Conservation (phyloP, 2,113 vertebrate species). For the Melanerpes formicivorus region DNA sequence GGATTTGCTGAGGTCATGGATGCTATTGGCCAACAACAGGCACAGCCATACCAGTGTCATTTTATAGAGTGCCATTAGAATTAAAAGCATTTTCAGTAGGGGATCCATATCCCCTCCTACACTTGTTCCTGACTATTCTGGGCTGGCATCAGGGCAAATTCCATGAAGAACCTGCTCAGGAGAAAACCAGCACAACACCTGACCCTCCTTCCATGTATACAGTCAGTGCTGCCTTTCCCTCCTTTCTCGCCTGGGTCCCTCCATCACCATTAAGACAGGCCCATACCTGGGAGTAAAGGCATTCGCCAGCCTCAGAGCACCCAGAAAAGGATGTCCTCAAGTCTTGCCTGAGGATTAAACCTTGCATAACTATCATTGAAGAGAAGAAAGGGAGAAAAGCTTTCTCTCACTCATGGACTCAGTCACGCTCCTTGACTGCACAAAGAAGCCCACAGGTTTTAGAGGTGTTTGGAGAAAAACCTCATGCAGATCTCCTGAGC, state of each 20-base stretch:
- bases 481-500: background rate
- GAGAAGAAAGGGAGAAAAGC: background rate
- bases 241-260: background rate
- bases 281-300: background rate
- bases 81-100: background rate
- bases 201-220: fast-evolving
- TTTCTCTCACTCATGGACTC: background rate
- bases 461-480: background rate
- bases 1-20: background rate
- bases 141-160: background rate
- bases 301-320: background rate
- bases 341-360: background rate
- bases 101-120: background rate
- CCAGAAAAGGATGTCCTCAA: background rate
- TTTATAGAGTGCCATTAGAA: background rate
- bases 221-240: background rate
- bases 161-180: background rate
- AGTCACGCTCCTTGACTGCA: background rate
- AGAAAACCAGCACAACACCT: background rate
- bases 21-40: background rate
- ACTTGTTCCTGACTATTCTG: background rate
- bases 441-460: background rate
- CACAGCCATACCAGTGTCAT: background rate
- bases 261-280: background rate
- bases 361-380: background rate